These are phyloP conservation scores for Calliphora vomitoria DNA, from an alignment of 2,888 invertebrate species.

Conservation along the genomic window DNA sequence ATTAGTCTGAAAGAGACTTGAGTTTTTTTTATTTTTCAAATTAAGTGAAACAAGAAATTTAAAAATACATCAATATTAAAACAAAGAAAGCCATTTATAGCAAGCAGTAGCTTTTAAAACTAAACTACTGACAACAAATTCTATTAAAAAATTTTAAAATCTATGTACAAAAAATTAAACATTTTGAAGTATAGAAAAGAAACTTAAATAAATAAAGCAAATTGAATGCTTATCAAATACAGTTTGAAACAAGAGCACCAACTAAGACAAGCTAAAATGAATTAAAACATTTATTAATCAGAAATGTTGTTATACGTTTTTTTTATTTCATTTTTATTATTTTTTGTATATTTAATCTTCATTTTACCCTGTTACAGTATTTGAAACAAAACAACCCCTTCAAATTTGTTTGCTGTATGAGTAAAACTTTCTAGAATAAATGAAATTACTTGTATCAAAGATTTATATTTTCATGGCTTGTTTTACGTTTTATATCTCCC, in stretches of 20 bases:
- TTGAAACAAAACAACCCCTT: background rate
- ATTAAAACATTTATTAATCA: slow-evolving; percentile 4
- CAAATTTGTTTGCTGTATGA: background rate
- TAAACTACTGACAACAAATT: too few relatives aligned
- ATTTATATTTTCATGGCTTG: background rate
- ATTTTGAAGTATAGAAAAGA: background rate
- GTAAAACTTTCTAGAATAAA: background rate
- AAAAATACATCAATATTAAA: background rate
- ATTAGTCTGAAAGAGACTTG: background rate
- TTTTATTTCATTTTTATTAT: background rate
- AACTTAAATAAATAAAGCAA: slow-evolving; percentile 3
- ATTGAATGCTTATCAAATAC: background rate
- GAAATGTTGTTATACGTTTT: background rate
- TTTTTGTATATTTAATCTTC: background rate
- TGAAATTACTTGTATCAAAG: background rate
- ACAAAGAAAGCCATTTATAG: too few relatives aligned
- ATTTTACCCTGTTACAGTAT: background rate
- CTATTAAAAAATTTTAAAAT: too few relatives aligned
- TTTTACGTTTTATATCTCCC: background rate
- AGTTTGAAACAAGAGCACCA: background rate
- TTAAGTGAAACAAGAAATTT: background rate
- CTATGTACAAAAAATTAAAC: too few relatives aligned
- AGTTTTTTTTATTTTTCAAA: background rate
- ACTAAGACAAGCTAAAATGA: background rate
- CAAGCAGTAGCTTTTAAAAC: too few relatives aligned